Evolutionary conservation across 1,140 invertebrate species (phyloP).

Genomic region (Drosophila arizonae): DNA sequence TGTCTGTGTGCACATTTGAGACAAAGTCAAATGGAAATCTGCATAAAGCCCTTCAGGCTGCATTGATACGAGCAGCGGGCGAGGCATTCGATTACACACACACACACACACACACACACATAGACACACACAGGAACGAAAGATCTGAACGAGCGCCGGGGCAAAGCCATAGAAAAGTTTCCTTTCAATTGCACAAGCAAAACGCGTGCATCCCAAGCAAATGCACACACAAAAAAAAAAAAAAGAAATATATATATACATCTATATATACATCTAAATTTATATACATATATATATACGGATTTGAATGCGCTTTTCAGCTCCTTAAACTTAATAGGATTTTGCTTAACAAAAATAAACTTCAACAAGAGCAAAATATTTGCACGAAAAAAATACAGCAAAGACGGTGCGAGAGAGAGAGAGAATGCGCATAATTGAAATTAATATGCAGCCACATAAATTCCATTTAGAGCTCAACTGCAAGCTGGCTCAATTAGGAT

Average conservation of each 20-base stretch:
- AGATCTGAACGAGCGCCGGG: conserved; percentile 1
- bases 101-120: neutral
- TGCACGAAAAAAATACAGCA: neutral
- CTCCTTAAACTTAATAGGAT: conserved; percentile 38
- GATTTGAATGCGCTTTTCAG: conserved; percentile 7
- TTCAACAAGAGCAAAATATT: conserved; percentile 1
- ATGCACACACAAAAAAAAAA: too few species aligned
- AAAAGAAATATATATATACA: neutral
- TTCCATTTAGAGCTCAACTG: conserved; percentile 32
- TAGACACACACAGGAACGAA: neutral
- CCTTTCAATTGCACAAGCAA: conserved; percentile 49
- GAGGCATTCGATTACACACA: neutral
- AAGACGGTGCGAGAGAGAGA: neutral
- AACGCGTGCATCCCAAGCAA: conserved; percentile 7
- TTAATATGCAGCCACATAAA: conserved; percentile 40
- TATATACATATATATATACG: neutral
- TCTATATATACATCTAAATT: neutral
- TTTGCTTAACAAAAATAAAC: conserved; percentile 18
- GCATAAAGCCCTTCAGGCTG: conserved; percentile 52
- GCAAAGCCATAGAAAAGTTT: conserved; percentile 43
- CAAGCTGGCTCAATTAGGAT: conserved; percentile 32
- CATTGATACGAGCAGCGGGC: conserved; percentile 25
- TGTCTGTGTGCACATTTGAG: conserved; percentile 21
- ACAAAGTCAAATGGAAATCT: conserved; percentile 71
- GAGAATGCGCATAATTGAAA: conserved; percentile 29